Percentiles rank a stretch among this genome's conserved stretches.
phyloP scores from a whole-genome alignment of 1,140 invertebrate genomes.

The Drosophila auraria region DNA sequence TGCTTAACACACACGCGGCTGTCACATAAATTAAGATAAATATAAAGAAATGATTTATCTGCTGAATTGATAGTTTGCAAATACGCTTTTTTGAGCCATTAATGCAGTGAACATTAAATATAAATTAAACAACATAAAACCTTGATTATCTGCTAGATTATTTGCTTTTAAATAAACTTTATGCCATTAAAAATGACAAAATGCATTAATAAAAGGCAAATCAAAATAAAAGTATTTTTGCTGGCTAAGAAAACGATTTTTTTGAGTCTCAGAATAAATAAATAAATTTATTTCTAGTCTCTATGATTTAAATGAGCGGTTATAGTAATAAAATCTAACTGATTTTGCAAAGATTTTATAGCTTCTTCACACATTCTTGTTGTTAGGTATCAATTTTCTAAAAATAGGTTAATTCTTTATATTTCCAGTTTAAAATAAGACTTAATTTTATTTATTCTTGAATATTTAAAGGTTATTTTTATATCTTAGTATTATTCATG shows the following conservation, averaged over 20 bases:
- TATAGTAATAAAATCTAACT: neutral
- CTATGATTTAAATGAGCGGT: no score
- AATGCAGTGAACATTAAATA: neutral
- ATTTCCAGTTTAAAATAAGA: neutral
- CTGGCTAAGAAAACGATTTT: neutral
- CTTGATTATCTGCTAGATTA: neutral
- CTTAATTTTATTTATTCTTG: no score
- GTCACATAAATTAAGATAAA: conserved; percentile 15
- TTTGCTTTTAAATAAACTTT: neutral
- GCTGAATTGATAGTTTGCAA: neutral
- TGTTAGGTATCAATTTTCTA: neutral
- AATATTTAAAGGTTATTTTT: neutral
- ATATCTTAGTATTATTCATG: no score
- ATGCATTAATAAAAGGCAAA: neutral
- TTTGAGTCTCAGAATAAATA: neutral
- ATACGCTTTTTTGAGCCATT: neutral
- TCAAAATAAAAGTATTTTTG: neutral
- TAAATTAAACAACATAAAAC: neutral
- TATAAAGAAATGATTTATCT: neutral
- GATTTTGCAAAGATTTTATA: conserved; percentile 1
- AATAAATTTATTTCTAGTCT: conserved; percentile 5
- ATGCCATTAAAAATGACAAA: neutral
- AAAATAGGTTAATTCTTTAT: neutral
- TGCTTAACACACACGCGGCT: conserved; percentile 45
- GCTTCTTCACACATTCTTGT: conserved; percentile 5